A percentile compares a stretch with the other conserved stretches of the same genome.
These are phyloP conservation scores for Drosophila asahinai DNA, from an alignment of 1,140 invertebrate species.

Conservation along the genomic window DNA sequence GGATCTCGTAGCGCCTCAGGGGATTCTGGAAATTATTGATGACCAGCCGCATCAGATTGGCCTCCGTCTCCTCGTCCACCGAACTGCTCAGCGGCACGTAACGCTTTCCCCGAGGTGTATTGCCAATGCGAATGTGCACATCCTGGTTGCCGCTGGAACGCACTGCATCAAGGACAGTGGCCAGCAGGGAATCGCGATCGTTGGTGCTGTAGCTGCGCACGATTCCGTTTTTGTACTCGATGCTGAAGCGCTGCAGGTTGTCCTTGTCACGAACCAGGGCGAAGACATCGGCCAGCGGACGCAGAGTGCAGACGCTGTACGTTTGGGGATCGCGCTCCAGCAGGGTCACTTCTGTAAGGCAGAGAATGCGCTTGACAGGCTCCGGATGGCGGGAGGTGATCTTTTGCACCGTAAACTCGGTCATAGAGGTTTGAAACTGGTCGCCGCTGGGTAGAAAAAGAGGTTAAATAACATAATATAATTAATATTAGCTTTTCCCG, in stretches of 20 bases:
- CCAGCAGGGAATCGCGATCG: constrained; percentile 96
- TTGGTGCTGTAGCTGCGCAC: constrained; percentile 93
- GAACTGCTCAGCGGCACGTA: constrained; percentile 94
- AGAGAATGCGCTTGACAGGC: constrained; percentile 94
- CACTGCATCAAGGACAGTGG: constrained; percentile 97
- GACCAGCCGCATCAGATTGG: constrained; percentile 86
- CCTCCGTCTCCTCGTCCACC: constrained; percentile 98
- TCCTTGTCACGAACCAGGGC: constrained; percentile 95
- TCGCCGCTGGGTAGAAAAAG: constrained; percentile 88
- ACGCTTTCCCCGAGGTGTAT: constrained; percentile 93
- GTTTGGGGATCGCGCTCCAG: constrained; percentile 98
- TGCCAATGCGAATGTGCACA: constrained; percentile 96
- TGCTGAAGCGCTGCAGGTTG: constrained; percentile 96
- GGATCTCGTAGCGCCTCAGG: constrained; percentile 88
- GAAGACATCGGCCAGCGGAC: constrained; percentile 95
- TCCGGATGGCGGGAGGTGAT: constrained; percentile 91
- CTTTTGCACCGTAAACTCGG: constrained; percentile 97
- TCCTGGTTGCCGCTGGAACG: constrained; percentile 98
- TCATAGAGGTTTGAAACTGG: constrained; percentile 95
- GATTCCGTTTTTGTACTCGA: constrained; percentile 97
- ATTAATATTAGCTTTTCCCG: neutral
- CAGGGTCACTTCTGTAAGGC: constrained; percentile 97
- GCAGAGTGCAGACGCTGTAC: constrained; percentile 94
- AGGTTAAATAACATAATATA: constrained; percentile 6
- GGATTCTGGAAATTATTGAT: constrained; percentile 84